Base-by-base conservation (phyloP, 2,113 vertebrate species). In the Pseudolaguvia tuberculata region DNA sequence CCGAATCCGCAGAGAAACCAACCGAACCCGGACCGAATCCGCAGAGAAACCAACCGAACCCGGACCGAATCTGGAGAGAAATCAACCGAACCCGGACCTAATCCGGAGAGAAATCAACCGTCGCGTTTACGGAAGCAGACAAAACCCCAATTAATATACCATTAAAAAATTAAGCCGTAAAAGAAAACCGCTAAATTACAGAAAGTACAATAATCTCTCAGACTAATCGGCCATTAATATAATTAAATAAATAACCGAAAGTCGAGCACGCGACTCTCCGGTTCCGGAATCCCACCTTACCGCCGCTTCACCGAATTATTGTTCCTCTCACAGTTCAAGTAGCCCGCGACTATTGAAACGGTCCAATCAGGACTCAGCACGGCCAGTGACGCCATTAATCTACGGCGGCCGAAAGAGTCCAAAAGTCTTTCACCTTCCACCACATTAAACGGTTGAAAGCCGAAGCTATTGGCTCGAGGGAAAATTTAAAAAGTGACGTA, bases 331-430 rank as follows among this genome's bases (percentile, higher is more conserved):
- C 90, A 85, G 87, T 97, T 98, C 94, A 96, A 98, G 96, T 91
- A 94, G 92, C 96, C 93, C 96, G 96, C 96, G 95, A 95, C 91
- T 93, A 94, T 98, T 97, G 94, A 97, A 95, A 95, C 82, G 61
- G 39, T 1, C 96, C 96, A 97, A 98, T 98, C 81, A 81, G 2
- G 25, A 73, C 18, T 12, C 50, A 11, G 6, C 2, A 13, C 25
- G 0, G 0, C 1, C 2, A 4, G 1, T 76, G 56, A 86, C 88
- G 88, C 73, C 0, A 5, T 0, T 0, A 0, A 9, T 0, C 20
- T 86, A 91, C 88, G 88, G 90, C 0, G 51, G n/a, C 77, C 57
- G 70, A 21, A 6, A 29, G 29, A 53, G 0, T 35, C 83, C 62
- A 75, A 72, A 18, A 0, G 5, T 17, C 9, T 52, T 20, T 8